Percentiles rank a stretch among this genome's conserved stretches.
phyloP scores from a whole-genome alignment of 2,113 vertebrate species.

The Platycercus adscitus region DNA sequence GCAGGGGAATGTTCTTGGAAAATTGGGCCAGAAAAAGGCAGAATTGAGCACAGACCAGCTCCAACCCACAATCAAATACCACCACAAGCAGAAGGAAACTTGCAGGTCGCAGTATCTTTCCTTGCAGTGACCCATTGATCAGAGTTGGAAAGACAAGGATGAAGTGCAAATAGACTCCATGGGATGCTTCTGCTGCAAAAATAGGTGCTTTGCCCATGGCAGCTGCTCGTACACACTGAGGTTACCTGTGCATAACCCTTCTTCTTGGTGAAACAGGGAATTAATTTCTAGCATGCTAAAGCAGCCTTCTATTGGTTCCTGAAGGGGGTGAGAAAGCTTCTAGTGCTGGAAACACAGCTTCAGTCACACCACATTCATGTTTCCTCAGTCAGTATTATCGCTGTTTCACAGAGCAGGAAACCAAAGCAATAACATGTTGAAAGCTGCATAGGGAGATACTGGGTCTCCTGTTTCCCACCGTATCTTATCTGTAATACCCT shows the following conservation, averaged over 20 bases:
- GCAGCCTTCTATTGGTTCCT: background rate
- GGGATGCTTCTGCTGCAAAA: background rate
- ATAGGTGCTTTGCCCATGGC: background rate
- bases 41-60: background rate
- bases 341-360: background rate
- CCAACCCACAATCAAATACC: background rate
- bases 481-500: background rate
- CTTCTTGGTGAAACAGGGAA: background rate
- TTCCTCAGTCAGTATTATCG: background rate
- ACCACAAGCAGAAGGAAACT: background rate
- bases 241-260: background rate
- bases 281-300: background rate
- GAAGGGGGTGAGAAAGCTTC: background rate
- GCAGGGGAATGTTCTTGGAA: background rate
- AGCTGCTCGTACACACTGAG: background rate
- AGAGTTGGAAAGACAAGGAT: background rate
- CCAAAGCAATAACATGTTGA: background rate
- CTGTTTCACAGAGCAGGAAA: background rate
- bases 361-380: background rate
- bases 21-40: background rate
- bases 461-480: background rate
- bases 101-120: background rate
- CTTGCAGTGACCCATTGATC: background rate
- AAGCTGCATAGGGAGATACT: background rate
- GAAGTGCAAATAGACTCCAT: background rate